Base-by-base conservation (phyloP, 2,888 invertebrate species). In the Ethmia dodecea region DNA sequence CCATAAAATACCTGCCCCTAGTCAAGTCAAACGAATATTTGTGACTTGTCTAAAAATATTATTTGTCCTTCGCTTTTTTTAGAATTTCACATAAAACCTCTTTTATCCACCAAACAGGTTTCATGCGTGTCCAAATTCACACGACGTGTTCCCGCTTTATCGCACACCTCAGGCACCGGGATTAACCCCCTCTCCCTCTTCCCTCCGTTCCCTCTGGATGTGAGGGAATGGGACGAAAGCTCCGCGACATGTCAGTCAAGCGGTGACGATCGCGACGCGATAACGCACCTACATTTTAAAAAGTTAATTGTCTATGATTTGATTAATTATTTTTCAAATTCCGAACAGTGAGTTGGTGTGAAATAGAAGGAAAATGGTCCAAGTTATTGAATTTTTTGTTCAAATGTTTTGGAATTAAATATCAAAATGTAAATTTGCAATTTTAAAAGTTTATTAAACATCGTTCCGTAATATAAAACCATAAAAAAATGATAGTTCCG, bases 211-310 rank as follows among this genome's bases (percentile, higher is more conserved):
- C 74, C 73, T 71, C 74, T 60, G 70, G 73, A 67, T 43, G 57
- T 43, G 60, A 55, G 57, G 60, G 64, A 53, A 45, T 49, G 57
- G 49, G 52, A 57, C 43, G 46, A 37, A 35, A 43, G 42, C 43
- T 36, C 18, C 43, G 47, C 42, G 55, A 58, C 57, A 47, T 60
- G 67, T 60, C 72, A 81, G 80, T 79, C 70, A 70, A 53, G 49
- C 61, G 55, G 47, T 61, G 60, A 50, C 61, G 43, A 54, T 54
- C 64, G 72, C 48, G 46, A 47, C 42, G 67, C 42, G 45, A 58
- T 56, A 66, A 63, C 71, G 72, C 58, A 39, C 32, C 22, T 22
- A n/a, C 22, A n/a, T 9, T 22, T 22, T 22, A 22, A 22, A 22
- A 22, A 22, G 22, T 9, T 2, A 22, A 22, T 8, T 22, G 22